These are phyloP conservation scores for Rousettus leschenaultii DNA, from an alignment of 2,113 vertebrate genomes.

Conservation along the genomic window DNA sequence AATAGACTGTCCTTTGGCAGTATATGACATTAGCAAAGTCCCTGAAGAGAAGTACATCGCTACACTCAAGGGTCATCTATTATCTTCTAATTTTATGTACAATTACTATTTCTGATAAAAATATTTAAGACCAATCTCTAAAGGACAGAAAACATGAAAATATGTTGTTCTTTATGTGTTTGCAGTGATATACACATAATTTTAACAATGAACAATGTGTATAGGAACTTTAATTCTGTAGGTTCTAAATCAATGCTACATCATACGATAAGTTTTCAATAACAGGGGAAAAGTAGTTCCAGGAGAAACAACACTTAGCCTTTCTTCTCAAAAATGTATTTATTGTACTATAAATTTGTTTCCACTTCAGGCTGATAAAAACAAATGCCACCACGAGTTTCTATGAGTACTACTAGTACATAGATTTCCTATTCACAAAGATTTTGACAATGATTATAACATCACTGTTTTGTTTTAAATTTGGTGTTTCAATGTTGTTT, in stretches of 20 bases:
- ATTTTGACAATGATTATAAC: background rate
- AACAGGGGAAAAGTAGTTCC: background rate
- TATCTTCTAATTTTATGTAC: constrained; percentile 35
- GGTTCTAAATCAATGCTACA: background rate
- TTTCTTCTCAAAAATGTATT: background rate
- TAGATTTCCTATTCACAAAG: background rate
- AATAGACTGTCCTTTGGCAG: constrained; percentile 61
- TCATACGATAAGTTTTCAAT: background rate
- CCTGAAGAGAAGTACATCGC: constrained; percentile 56
- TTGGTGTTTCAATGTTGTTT: background rate
- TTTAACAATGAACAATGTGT: background rate
- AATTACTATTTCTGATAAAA: constrained; percentile 61
- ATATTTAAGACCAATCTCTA: background rate
- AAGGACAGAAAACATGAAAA: constrained; percentile 35
- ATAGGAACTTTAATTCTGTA: constrained; percentile 26
- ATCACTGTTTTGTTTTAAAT: background rate
- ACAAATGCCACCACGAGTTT: background rate
- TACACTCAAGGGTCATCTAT: constrained; percentile 38
- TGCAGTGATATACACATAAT: background rate
- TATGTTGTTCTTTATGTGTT: background rate
- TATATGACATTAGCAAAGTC: constrained; percentile 55
- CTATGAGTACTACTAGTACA: background rate
- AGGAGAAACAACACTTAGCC: background rate
- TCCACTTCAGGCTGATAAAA: background rate
- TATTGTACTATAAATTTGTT: background rate